Percentiles rank a stretch among this genome's conserved stretches.
Conservation (phyloP, 1,140 invertebrate species). For the Drosophila nikananu region DNA sequence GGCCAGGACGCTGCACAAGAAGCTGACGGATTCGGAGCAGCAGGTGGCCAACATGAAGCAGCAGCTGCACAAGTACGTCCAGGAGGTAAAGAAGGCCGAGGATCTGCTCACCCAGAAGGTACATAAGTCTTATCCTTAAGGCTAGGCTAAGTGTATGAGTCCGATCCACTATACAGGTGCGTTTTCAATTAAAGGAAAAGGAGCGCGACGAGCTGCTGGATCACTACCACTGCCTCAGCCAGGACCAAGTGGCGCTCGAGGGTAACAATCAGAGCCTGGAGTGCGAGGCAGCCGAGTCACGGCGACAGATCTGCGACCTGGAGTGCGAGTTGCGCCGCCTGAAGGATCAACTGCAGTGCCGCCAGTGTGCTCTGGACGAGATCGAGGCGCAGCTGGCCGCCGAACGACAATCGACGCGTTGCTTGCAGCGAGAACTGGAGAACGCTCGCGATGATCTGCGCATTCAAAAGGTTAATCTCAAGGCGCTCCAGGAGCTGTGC, state of each 20-base stretch:
- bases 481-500: constrained; percentile 76
- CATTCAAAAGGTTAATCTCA: constrained; percentile 70
- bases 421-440: constrained; percentile 64
- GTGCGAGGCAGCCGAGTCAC: constrained; percentile 87
- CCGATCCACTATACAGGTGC: constrained; percentile 48
- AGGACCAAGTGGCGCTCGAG: constrained; percentile 88
- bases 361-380: constrained; percentile 56
- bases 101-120: constrained; percentile 88
- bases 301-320: constrained; percentile 73
- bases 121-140: neutral
- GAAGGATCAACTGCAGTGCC: constrained; percentile 59
- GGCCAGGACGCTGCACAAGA: constrained; percentile 85
- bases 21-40: constrained; percentile 86
- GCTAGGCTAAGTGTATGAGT: constrained; percentile 39
- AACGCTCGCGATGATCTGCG: constrained; percentile 55
- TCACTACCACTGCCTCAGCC: constrained; percentile 87
- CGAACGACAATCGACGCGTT: constrained; percentile 32
- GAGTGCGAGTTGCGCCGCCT: constrained; percentile 64
- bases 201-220: constrained; percentile 89
- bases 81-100: constrained; percentile 88
- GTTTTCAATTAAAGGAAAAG: constrained; percentile 86
- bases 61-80: constrained; percentile 89
- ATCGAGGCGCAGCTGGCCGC: constrained; percentile 60
- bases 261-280: constrained; percentile 89
- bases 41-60: constrained; percentile 88